Percentiles rank a stretch among this genome's conserved stretches.
Conservation (phyloP, 2,113 vertebrate genomes). For the Candoia aspera region DNA sequence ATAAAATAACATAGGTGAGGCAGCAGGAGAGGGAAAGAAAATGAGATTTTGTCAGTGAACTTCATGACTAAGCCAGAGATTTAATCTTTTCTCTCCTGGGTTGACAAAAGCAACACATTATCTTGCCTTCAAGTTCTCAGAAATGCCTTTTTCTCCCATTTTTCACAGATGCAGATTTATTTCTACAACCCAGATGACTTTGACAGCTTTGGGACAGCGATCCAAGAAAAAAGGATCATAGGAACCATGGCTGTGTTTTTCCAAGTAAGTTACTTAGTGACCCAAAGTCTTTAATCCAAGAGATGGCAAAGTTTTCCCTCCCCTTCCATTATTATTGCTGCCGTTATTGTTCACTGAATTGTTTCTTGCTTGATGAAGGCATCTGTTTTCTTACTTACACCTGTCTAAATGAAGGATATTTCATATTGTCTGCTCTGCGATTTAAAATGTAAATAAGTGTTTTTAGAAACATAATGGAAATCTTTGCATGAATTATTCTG, state of each 20-base stretch:
- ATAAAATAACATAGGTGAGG: not conserved
- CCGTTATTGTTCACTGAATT: conserved; percentile 68
- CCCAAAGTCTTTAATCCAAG: conserved; percentile 60
- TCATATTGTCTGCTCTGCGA: conserved; percentile 76
- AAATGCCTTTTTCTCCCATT: conserved; percentile 58
- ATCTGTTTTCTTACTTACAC: conserved; percentile 79
- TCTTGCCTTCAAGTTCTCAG: conserved; percentile 32
- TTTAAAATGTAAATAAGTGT: conserved; percentile 85
- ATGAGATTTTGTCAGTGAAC: not conserved
- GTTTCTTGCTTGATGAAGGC: conserved; percentile 76
- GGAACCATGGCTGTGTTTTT: conserved; percentile 94
- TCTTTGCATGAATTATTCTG: conserved; percentile 78
- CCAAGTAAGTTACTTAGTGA: conserved; percentile 82
- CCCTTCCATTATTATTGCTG: conserved; percentile 8
- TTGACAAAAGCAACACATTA: rapidly evolving
- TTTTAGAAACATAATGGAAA: conserved; percentile 79
- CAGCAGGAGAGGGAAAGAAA: not conserved
- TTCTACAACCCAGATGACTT: conserved; percentile 97
- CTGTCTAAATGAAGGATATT: conserved; percentile 80
- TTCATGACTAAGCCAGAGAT: not conserved
- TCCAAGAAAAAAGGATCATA: conserved; percentile 89
- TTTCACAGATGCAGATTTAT: conserved; percentile 96
- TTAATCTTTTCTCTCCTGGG: not conserved
- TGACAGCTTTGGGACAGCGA: conserved; percentile 89
- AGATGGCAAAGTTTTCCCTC: conserved; percentile 48